Percentiles rank a stretch among this genome's conserved stretches.
These are phyloP conservation scores for Ochropleura plecta DNA, from an alignment of 2,888 invertebrate genomes.

Conservation along the genomic window DNA sequence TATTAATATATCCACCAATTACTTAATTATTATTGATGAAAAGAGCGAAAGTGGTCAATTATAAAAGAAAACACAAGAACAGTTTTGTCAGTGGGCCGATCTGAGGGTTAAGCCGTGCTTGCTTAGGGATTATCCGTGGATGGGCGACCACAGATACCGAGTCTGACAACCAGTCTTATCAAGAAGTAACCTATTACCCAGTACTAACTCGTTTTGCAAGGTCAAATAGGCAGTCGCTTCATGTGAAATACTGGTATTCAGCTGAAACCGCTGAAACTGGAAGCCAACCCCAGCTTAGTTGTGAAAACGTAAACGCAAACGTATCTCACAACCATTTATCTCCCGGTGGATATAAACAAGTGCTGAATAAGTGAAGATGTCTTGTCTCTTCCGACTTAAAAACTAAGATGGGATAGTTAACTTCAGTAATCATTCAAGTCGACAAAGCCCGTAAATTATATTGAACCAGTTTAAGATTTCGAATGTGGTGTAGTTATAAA, in stretches of 20 bases:
- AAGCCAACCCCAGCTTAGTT: too few relatives aligned
- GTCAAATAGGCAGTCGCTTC: too few relatives aligned
- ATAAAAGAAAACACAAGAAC: not conserved
- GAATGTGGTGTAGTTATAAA: constrained; percentile 67
- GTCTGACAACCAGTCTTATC: too few relatives aligned
- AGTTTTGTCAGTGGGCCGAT: too few relatives aligned
- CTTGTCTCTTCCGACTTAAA: constrained; percentile 13
- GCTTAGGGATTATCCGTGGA: too few relatives aligned
- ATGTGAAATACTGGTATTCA: too few relatives aligned
- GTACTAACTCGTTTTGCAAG: too few relatives aligned
- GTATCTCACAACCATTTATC: constrained; percentile 1
- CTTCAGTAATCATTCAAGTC: constrained; percentile 32
- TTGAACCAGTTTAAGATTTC: constrained; percentile 61
- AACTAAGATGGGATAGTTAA: constrained; percentile 22
- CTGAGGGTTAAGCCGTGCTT: too few relatives aligned
- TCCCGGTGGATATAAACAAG: not conserved
- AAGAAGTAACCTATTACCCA: too few relatives aligned
- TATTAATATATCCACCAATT: not conserved
- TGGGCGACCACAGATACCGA: too few relatives aligned
- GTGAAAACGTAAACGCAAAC: not conserved
- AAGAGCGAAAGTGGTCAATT: not conserved
- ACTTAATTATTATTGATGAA: not conserved
- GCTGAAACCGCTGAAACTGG: too few relatives aligned
- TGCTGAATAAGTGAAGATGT: not conserved
- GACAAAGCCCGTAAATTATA: constrained; percentile 56